Evolutionary conservation across 2,797 vertebrate species (phyloP), one percentile per base, ranked within the genome.

Genomic region (Semaprochilodus insignis): DNA sequence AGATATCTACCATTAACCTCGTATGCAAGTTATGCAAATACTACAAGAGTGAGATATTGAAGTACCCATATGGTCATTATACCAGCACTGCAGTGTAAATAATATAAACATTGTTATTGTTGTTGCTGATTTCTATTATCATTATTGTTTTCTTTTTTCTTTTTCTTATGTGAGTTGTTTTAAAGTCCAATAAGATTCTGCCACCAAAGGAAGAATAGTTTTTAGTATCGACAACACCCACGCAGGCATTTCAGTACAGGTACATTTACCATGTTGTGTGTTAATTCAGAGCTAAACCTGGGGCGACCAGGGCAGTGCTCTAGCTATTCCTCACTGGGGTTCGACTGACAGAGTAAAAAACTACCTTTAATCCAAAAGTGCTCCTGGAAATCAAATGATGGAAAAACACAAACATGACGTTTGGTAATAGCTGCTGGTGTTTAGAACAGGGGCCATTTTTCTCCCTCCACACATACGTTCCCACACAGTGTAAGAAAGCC

Each of bases 301-400:
- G 5, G 62, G 60, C 4, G 44, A 44, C 36, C 19, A 27, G 17
- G 25, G 44, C 76, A 66, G 25, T 15, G 36, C 62, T 27, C 10
- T 63, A 25, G 23, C 19, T 71, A 55, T 85, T 84, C 2, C 0
- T 21, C 81, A 87, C 79, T 79, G 81, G 62, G 74, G 48, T 48
- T 34, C n/a, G 44, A 52, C 52, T 81, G 71, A 48, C 44, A 78
- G 80, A 82, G 21, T 16, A 21, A 65, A 62, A 25, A 76, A 36
- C 6, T 40, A 75, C 59, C 23, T 62, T 23, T 62, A 62, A 25
- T 25, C 59, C 23, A 25, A 62, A 62, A 23, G 59, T 62, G 59
- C 59, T n/a, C 36, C 54, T 14, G 19, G 23, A 74, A 74, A 74
- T 3, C n/a, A 23, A 31, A 74, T 17, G 25, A 31, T 21, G 31